Evolutionary conservation across 2,113 vertebrate genomes (phyloP).

Genomic region (Syrrhaptes paradoxus): DNA sequence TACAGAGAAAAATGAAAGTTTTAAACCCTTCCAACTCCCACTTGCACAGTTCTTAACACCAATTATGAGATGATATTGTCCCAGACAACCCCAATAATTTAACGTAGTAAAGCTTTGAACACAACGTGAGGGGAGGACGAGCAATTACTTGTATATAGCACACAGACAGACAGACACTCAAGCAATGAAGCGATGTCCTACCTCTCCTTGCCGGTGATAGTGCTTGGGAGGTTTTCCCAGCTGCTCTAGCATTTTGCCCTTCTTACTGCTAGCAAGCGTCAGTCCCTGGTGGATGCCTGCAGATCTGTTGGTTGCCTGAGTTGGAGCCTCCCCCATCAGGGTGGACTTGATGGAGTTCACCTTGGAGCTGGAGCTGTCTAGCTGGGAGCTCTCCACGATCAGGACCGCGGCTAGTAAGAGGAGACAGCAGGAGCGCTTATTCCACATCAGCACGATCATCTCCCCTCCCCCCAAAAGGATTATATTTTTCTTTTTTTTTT

Average conservation of each 20-base stretch:
- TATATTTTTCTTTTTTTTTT: neutral
- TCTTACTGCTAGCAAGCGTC: constrained; percentile 82
- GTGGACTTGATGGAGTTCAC: constrained; percentile 93
- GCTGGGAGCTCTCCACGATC: constrained; percentile 85
- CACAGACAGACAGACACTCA: neutral
- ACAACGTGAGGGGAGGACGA: neutral
- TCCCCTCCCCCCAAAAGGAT: constrained; percentile 59
- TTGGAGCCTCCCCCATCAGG: constrained; percentile 81
- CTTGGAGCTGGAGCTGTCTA: constrained; percentile 83
- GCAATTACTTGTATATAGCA: neutral
- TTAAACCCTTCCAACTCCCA: neutral
- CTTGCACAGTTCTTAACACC: neutral
- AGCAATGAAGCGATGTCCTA: neutral
- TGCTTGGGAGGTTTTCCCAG: constrained; percentile 75
- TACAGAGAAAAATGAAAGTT: neutral
- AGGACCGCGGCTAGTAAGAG: constrained; percentile 84
- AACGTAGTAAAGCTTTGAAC: neutral
- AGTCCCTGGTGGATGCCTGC: constrained; percentile 75
- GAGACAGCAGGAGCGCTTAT: constrained; percentile 81
- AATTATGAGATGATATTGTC: neutral
- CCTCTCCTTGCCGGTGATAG: constrained; percentile 62
- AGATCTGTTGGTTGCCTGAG: constrained; percentile 84
- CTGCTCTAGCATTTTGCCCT: constrained; percentile 85
- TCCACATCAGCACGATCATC: constrained; percentile 81
- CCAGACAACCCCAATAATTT: neutral